phyloP scores from a whole-genome alignment of 2,888 invertebrate species.

The Antheraea assamensis region DNA sequence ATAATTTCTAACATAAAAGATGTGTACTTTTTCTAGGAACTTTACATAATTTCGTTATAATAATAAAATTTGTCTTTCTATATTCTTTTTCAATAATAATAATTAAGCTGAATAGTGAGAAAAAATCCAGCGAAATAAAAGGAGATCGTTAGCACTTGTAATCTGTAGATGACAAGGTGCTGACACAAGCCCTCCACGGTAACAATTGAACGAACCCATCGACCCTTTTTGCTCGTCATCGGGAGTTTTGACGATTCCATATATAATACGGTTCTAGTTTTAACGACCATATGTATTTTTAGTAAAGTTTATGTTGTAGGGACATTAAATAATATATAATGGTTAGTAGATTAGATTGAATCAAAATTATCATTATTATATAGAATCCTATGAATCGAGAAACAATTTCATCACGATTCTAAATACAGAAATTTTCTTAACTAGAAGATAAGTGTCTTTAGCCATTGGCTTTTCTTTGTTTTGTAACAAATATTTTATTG shows the following conservation, averaged over 20 bases:
- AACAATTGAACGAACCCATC: constrained; percentile 46
- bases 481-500: too few species aligned
- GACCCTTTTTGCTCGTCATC: constrained; percentile 52
- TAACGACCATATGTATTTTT: background rate
- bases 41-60: background rate
- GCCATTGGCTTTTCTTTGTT: too few species aligned
- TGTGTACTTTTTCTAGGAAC: background rate
- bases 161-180: constrained; percentile 59
- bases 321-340: background rate
- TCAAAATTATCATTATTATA: background rate
- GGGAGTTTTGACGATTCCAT: constrained; percentile 5
- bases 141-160: constrained; percentile 51
- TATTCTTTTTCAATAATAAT: constrained; percentile 18
- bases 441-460: too few species aligned
- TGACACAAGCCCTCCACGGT: constrained; percentile 54
- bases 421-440: too few species aligned
- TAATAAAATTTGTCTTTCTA: background rate
- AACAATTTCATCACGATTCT: background rate
- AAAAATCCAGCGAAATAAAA: constrained; percentile 36
- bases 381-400: background rate
- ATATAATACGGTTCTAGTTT: background rate
- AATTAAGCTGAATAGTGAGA: constrained; percentile 34
- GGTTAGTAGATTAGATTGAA: background rate
- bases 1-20: background rate
- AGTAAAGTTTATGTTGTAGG: background rate